Evolutionary conservation across 2,113 vertebrate species (phyloP), one percentile per base, ranked within the genome.

Genomic region (Tragelaphus strepsiceros): DNA sequence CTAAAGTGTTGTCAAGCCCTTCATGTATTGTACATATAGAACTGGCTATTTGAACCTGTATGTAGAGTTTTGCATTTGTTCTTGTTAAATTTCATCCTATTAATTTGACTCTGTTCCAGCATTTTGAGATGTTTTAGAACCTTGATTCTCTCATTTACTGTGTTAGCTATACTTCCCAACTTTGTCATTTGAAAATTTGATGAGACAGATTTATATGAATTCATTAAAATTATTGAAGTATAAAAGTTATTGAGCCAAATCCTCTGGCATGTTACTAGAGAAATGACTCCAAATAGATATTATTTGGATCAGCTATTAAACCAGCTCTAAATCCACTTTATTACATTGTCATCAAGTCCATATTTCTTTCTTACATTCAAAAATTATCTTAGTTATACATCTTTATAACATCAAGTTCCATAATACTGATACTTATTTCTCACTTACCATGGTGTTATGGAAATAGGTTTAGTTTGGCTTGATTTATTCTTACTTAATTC

Each of bases 201-300:
- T 92, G 43, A 81, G 28, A 26, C 80, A 46, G 15, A 88, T 88
- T 78, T 88, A 67, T 89, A 35, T 81, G 30, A 93, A 56, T 54
- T 93, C 26, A 78, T 88, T 88, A 85, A 95, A 84, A 51, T 88
- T 93, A 59, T 88, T 86, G n/a, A 90, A 95, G 83, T 22, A 92
- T 91, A 81, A 93, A 92, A 51, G 49, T 8, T 30, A 88, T 39
- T 62, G 14, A 82, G 14, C 32, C 83, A 93, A 64, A 81, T 56
- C 13, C 39, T 95, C 95, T 87, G 71, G 35, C 54, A 67, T 94
- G 67, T 95, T 85, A 82, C n/a, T 97, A 88, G 83, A 91, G 32
- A 91, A 58, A 12, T 88, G 43, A 97, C 56, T 83, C 53, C 46
- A 59, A 49, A 35, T 46, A 92, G 51, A 39, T 77, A 64, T 59